Evolutionary conservation across 1,140 invertebrate genomes (phyloP).

Genomic region (Steinernema khuongi): DNA sequence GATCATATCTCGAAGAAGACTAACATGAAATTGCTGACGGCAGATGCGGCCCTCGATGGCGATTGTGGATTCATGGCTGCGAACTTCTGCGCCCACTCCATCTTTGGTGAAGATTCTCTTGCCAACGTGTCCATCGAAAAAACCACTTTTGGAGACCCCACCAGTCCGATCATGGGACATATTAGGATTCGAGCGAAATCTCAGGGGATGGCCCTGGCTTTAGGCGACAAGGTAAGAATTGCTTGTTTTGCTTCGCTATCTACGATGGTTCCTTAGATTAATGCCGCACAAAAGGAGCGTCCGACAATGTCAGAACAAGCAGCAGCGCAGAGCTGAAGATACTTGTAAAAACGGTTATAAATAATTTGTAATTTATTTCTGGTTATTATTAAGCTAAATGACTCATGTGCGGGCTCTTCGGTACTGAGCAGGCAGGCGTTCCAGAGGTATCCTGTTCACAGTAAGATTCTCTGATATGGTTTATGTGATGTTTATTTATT

Average conservation of each 20-base stretch:
- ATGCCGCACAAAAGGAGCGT: conserved; percentile 28
- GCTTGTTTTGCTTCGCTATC: neutral
- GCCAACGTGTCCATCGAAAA: conserved; percentile 98
- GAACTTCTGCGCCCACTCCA: conserved; percentile 95
- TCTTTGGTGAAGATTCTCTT: conserved; percentile 96
- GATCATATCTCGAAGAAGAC: conserved; percentile 85
- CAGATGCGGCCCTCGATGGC: conserved; percentile 67
- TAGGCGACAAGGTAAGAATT: conserved; percentile 50
- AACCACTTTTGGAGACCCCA: conserved; percentile 72
- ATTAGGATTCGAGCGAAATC: conserved; percentile 95
- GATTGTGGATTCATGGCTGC: conserved; percentile 99
- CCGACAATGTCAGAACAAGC: neutral
- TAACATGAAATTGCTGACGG: conserved; percentile 98
- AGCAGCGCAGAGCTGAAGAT: neutral
- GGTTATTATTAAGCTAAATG: too few species aligned
- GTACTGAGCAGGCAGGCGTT: too few species aligned
- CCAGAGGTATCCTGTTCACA: too few species aligned
- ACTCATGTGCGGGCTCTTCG: too few species aligned
- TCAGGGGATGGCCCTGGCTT: conserved; percentile 66
- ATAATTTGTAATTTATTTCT: neutral
- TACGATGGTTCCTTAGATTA: conserved; percentile 22
- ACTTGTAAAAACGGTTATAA: neutral
- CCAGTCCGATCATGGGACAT: conserved; percentile 79
- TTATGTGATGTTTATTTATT: too few species aligned
- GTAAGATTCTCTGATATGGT: too few species aligned